A percentile compares a stretch with the other conserved stretches of the same genome.
phyloP scores from a whole-genome alignment of 2,797 vertebrate genomes.

The Denticeps clupeoides region DNA sequence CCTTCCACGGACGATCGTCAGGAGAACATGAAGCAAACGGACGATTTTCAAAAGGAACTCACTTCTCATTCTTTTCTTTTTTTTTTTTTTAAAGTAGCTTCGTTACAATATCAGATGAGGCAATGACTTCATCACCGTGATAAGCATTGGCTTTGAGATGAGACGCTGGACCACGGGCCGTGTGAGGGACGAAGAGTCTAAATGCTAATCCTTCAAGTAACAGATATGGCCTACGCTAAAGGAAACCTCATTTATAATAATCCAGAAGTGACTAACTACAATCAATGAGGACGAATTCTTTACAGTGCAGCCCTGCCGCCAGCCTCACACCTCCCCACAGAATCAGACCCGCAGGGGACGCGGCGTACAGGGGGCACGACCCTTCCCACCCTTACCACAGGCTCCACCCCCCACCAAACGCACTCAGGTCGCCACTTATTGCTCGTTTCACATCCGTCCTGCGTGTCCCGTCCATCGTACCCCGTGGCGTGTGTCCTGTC shows the following conservation, averaged over 20 bases:
- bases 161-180: background rate
- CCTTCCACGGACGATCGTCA: background rate
- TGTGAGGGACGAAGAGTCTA: background rate
- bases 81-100: too few species aligned
- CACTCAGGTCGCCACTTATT: too few species aligned
- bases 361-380: too few species aligned
- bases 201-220: background rate
- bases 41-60: background rate
- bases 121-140: background rate
- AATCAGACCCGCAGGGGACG: too few species aligned
- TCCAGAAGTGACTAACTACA: slow-evolving; percentile 21
- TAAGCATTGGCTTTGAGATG: background rate
- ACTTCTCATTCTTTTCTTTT: background rate
- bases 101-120: background rate
- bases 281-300: slow-evolving; percentile 2
- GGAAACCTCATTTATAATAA: background rate
- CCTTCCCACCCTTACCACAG: too few species aligned
- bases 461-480: too few species aligned
- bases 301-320: background rate
- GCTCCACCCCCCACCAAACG: too few species aligned
- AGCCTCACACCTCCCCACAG: too few species aligned
- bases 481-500: too few species aligned
- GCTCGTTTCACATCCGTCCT: too few species aligned
- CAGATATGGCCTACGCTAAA: background rate
- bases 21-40: slow-evolving; percentile 2